Evolutionary conservation across 2,797 vertebrate genomes (phyloP).

Genomic region (Sarcophilus harrisii): DNA sequence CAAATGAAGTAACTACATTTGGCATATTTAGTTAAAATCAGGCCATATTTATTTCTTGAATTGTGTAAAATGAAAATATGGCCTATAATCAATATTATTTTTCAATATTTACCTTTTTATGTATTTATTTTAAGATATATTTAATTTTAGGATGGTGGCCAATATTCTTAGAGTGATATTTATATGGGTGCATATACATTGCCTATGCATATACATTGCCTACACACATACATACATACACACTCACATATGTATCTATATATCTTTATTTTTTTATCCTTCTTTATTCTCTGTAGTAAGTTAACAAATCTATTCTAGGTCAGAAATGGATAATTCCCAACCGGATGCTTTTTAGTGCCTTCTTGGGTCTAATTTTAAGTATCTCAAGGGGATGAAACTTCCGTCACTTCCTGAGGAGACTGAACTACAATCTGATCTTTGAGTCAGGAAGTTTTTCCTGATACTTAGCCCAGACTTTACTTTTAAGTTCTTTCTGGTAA

Average conservation of each 20-base stretch:
- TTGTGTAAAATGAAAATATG: not conserved
- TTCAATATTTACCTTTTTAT: not conserved
- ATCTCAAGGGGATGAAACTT: constrained; percentile 61
- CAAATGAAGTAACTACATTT: not conserved
- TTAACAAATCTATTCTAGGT: constrained; percentile 33
- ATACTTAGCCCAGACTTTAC: constrained; percentile 57
- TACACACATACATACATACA: not conserved
- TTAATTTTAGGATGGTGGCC: not conserved
- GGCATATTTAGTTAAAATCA: not conserved
- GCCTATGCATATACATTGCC: not conserved
- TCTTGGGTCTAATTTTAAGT: constrained; percentile 67
- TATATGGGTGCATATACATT: not conserved
- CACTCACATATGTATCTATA: not conserved
- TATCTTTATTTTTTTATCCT: not conserved
- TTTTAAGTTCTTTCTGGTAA: constrained; percentile 64
- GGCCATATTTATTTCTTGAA: not conserved
- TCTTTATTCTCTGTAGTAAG: constrained; percentile 31
- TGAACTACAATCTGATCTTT: constrained; percentile 50
- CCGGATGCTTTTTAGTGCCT: constrained; percentile 60
- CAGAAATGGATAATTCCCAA: constrained; percentile 40
- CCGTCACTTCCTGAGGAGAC: constrained; percentile 70
- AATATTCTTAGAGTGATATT: not conserved
- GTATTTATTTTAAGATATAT: not conserved
- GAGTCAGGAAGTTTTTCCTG: constrained; percentile 69
- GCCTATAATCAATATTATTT: not conserved